These are phyloP conservation scores for Capreolus pygargus DNA, from an alignment of 2,113 vertebrate genomes.

Conservation along the genomic window DNA sequence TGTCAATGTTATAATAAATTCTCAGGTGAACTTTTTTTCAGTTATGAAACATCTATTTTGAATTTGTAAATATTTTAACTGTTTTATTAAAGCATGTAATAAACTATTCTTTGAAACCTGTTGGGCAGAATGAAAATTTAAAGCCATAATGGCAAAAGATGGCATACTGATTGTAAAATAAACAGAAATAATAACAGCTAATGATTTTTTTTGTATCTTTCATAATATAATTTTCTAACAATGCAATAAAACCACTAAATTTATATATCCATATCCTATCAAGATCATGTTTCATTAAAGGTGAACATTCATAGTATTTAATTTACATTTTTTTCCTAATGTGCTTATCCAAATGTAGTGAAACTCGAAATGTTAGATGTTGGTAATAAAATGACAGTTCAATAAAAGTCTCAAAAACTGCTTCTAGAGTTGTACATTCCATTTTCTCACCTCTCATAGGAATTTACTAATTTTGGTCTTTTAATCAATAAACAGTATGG, in stretches of 20 bases:
- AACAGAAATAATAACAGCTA: slow-evolving; percentile 72
- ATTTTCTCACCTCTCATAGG: not conserved
- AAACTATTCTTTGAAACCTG: slow-evolving; percentile 76
- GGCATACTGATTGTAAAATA: slow-evolving; percentile 83
- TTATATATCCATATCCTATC: slow-evolving; percentile 67
- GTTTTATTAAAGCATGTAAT: slow-evolving; percentile 84
- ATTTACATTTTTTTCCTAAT: slow-evolving; percentile 49
- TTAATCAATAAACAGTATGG: not conserved
- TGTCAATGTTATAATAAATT: slow-evolving; percentile 76
- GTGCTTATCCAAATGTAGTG: slow-evolving; percentile 34
- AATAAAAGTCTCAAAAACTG: slow-evolving; percentile 56
- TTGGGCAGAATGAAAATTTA: slow-evolving; percentile 74
- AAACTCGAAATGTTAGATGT: slow-evolving; percentile 26
- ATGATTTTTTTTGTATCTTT: slow-evolving; percentile 84
- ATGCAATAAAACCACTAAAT: slow-evolving; percentile 84
- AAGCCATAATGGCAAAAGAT: slow-evolving; percentile 78
- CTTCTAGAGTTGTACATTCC: slow-evolving; percentile 8
- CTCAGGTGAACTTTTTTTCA: slow-evolving; percentile 83
- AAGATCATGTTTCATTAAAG: slow-evolving; percentile 79
- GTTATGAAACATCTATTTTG: slow-evolving; percentile 78
- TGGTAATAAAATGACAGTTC: slow-evolving; percentile 25
- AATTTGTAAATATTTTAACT: slow-evolving; percentile 81
- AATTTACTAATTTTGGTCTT: not conserved
- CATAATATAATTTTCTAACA: slow-evolving; percentile 84
- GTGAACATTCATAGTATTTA: slow-evolving; percentile 60